phyloP scores from a whole-genome alignment of 1,140 invertebrate genomes.

The Calliphora vicina region DNA sequence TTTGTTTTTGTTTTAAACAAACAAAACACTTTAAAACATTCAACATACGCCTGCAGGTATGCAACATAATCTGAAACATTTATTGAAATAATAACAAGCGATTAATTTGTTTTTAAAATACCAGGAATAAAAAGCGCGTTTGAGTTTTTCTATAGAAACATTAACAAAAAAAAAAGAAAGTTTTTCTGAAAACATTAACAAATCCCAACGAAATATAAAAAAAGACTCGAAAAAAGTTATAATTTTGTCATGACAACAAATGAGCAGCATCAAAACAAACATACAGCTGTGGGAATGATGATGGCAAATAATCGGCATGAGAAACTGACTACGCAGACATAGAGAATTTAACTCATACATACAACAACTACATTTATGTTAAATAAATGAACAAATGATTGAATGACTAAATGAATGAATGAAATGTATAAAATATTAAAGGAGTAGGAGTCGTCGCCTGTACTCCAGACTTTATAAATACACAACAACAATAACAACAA shows the following conservation, averaged over 20 bases:
- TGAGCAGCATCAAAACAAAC: slow-evolving; percentile 21
- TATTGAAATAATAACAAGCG: slow-evolving; percentile 17
- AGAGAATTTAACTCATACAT: background rate
- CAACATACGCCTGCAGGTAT: background rate
- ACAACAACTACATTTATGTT: background rate
- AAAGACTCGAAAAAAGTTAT: background rate
- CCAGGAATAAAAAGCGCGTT: background rate
- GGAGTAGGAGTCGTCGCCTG: background rate
- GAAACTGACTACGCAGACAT: background rate
- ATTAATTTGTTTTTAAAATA: background rate
- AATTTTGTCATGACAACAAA: slow-evolving; percentile 25
- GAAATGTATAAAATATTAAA: background rate
- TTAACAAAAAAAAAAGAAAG: background rate
- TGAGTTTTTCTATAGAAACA: background rate
- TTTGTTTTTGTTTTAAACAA: too few species aligned
- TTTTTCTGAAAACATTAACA: background rate
- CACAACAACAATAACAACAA: background rate
- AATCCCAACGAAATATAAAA: background rate
- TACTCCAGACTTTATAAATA: background rate
- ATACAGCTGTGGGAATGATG: background rate
- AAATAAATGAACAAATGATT: background rate
- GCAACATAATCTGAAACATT: background rate
- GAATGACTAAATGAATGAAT: background rate
- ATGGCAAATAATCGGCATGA: background rate
- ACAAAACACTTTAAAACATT: background rate